Evolutionary conservation across 2,888 invertebrate species (phyloP).

Genomic region (Phyllotreta striolata): DNA sequence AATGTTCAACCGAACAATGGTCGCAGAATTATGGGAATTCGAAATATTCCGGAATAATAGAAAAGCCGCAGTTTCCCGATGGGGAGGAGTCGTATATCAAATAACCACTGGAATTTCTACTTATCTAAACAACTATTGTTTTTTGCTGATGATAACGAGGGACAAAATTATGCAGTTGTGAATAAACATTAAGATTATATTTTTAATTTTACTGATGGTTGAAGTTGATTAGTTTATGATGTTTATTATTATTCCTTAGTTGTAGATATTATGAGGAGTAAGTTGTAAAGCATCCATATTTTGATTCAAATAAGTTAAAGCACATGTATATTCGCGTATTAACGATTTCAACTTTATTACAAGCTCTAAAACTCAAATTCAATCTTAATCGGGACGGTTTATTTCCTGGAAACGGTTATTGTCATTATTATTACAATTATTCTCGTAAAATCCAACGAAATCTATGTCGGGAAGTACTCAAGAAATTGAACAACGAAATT

Average conservation of each 20-base stretch:
- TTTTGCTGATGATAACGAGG: not conserved
- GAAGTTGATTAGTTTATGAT: too few relatives aligned
- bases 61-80: conserved; percentile 23
- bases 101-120: not conserved
- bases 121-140: not conserved
- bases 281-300: conserved; percentile 1
- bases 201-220: conserved; percentile 2
- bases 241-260: not conserved
- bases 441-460: conserved; percentile 24
- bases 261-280: not conserved
- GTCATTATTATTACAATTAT: conserved; percentile 33
- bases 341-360: conserved; percentile 22
- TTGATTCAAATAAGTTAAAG: too few relatives aligned
- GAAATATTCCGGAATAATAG: conserved; percentile 29
- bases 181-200: not conserved
- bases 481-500: conserved; percentile 33
- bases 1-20: conserved; percentile 30
- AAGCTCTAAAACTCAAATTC: conserved; percentile 16
- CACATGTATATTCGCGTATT: not conserved
- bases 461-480: conserved; percentile 27
- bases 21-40: conserved; percentile 29
- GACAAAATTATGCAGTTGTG: not conserved
- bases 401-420: conserved; percentile 33
- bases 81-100: conserved; percentile 19
- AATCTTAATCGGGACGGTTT: conserved; percentile 26